These are phyloP conservation scores for Centropristis striata DNA, from an alignment of 2,113 vertebrate species.

Conservation along the genomic window DNA sequence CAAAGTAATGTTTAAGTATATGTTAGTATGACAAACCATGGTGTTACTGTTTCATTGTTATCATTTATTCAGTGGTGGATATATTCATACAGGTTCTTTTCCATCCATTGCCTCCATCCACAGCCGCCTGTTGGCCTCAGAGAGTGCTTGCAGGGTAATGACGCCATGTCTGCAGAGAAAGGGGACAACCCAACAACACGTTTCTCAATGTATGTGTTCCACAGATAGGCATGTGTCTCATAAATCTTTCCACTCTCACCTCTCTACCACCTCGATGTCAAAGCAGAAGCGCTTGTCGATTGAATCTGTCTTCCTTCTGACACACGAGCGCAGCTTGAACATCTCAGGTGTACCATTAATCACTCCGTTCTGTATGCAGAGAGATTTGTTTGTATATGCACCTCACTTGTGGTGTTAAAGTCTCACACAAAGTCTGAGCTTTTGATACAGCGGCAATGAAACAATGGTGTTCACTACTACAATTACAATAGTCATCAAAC, in stretches of 20 bases:
- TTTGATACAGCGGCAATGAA: not conserved
- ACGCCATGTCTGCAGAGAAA: constrained; percentile 90
- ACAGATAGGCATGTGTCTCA: not conserved
- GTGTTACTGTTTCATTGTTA: not conserved
- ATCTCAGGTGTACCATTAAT: constrained; percentile 88
- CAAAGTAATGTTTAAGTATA: not conserved
- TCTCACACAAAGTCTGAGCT: not conserved
- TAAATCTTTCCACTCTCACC: constrained; percentile 78
- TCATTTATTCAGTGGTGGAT: not conserved
- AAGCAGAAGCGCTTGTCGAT: constrained; percentile 99
- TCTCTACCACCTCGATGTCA: constrained; percentile 96
- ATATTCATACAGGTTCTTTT: constrained; percentile 92
- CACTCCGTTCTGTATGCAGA: constrained; percentile 88
- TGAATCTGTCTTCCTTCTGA: constrained; percentile 96
- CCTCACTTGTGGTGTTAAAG: not conserved
- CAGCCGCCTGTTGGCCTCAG: constrained; percentile 94
- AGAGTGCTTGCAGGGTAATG: constrained; percentile 95
- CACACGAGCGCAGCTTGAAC: constrained; percentile 94
- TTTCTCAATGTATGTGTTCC: not conserved
- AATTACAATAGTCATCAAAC: not conserved
- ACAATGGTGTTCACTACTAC: not conserved
- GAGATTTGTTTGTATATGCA: not conserved
- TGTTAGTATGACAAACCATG: not conserved
- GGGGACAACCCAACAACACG: not conserved
- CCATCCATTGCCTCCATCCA: constrained; percentile 99